phyloP scores from a whole-genome alignment of 30 jellyfish, hydroid and myxozoan genomes.

The Clytia hemisphaerica region DNA sequence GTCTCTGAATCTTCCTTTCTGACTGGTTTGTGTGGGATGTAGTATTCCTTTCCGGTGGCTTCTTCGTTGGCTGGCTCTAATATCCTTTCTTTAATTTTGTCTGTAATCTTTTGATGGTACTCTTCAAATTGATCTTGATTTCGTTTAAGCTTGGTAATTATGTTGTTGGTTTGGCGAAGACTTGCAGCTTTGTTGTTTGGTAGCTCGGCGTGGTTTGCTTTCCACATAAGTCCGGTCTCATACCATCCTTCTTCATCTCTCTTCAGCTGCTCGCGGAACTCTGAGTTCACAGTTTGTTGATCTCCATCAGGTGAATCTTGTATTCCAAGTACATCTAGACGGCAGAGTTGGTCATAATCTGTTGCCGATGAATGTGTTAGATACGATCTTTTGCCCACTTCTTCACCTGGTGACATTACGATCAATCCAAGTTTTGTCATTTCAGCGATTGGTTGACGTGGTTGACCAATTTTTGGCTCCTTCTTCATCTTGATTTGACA shows the following conservation, averaged over 20 bases:
- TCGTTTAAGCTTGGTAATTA: conserved; percentile 28
- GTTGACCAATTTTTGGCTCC: conserved; percentile 34
- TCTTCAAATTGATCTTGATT: conserved; percentile 40
- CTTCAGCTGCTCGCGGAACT: conserved; percentile 46
- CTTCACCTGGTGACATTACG: conserved; percentile 58
- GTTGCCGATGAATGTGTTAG: conserved; percentile 22
- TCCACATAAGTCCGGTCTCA: conserved; percentile 61
- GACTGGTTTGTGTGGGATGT: conserved; percentile 18
- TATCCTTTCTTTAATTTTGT: conserved; percentile 51
- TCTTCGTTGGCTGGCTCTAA: too few relatives aligned
- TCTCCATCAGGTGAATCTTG: conserved; percentile 30
- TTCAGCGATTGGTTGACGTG: conserved; percentile 55
- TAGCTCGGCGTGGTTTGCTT: conserved; percentile 26
- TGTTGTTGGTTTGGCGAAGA: conserved; percentile 38
- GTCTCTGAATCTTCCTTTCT: conserved; percentile 14
- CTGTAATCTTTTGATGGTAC: conserved; percentile 42
- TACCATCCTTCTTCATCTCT: conserved; percentile 39
- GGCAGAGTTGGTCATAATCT: conserved; percentile 47
- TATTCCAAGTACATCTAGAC: conserved; percentile 55
- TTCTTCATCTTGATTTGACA: conserved; percentile 22
- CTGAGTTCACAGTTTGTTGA: conserved; percentile 12
- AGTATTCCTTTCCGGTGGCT: conserved; percentile 1
- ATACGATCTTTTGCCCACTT: conserved; percentile 12
- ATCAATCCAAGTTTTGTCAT: conserved; percentile 53
- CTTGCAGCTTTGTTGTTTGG: conserved; percentile 54